Evolutionary conservation across 2,113 vertebrate species (phyloP).

Genomic region (Oxyruncus cristatus): DNA sequence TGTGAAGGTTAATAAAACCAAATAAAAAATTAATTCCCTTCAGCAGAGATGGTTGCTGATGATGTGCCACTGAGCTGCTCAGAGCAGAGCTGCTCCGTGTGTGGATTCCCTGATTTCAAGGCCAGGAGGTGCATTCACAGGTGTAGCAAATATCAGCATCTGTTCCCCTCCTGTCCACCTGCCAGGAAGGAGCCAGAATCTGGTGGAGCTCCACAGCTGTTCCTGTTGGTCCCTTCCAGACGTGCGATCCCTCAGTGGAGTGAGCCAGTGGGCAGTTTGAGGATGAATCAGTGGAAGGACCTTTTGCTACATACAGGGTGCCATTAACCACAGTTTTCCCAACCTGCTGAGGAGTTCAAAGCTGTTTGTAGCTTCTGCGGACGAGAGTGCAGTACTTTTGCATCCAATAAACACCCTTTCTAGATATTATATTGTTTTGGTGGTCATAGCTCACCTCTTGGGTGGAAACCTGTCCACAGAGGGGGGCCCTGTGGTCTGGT

Average conservation of each 20-base stretch:
- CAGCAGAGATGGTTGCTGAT: neutral
- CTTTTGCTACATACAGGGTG: neutral
- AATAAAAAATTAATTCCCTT: neutral
- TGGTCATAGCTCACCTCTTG: neutral
- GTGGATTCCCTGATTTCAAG: rapidly evolving
- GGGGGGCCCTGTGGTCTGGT: too few species aligned
- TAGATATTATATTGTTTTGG: neutral
- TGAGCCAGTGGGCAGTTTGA: neutral
- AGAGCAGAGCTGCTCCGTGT: rapidly evolving
- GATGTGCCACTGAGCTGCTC: neutral
- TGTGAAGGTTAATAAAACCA: neutral
- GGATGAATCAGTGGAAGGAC: neutral
- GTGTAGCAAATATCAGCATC: neutral
- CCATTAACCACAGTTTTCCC: neutral
- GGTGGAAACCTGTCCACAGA: rapidly evolving
- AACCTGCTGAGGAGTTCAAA: neutral
- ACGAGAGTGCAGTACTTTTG: neutral
- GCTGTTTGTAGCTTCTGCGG: neutral
- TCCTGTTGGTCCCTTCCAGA: neutral
- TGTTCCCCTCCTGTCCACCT: neutral
- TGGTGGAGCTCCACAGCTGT: neutral
- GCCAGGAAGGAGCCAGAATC: neutral
- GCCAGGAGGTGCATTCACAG: neutral
- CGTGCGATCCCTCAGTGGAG: too few species aligned
- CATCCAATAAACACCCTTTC: neutral